Evolutionary conservation across 2,113 vertebrate species (phyloP).

Genomic region (Trogon surrucura): DNA sequence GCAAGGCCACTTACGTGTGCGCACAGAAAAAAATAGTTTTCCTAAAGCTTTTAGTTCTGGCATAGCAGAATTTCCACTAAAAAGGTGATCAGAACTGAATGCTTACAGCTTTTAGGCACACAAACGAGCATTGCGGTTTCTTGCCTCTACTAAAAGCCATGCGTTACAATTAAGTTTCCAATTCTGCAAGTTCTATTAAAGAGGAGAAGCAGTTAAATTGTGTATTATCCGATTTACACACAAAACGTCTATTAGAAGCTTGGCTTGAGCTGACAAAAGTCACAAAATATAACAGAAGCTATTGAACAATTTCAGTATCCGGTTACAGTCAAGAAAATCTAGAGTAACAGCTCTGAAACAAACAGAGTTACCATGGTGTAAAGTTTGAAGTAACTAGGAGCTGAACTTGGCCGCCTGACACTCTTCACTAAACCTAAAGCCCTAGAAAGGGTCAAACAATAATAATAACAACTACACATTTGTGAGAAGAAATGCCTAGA

Average conservation of each 20-base stretch:
- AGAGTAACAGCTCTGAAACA: background rate
- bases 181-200: constrained; percentile 9
- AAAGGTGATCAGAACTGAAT: constrained; percentile 63
- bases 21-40: constrained; percentile 20
- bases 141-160: constrained; percentile 48
- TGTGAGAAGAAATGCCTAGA: constrained; percentile 8
- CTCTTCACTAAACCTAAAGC: constrained; percentile 32
- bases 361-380: background rate
- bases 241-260: constrained; percentile 17
- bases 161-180: constrained; percentile 28
- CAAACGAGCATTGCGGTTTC: constrained; percentile 48
- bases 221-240: background rate
- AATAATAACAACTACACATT: constrained; percentile 4
- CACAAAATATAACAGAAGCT: background rate
- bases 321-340: background rate
- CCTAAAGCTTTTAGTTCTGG: constrained; percentile 48
- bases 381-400: background rate
- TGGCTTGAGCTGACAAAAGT: background rate
- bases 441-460: constrained; percentile 37
- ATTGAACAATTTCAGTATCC: background rate
- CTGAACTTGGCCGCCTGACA: constrained; percentile 3
- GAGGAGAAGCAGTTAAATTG: background rate
- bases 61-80: constrained; percentile 62
- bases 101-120: constrained; percentile 38
- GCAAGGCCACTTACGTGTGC: background rate